A percentile compares a stretch with the other conserved stretches of the same genome.
These are phyloP conservation scores for Tetheella fluctuosa DNA, from an alignment of 2,888 invertebrate species.

Conservation along the genomic window DNA sequence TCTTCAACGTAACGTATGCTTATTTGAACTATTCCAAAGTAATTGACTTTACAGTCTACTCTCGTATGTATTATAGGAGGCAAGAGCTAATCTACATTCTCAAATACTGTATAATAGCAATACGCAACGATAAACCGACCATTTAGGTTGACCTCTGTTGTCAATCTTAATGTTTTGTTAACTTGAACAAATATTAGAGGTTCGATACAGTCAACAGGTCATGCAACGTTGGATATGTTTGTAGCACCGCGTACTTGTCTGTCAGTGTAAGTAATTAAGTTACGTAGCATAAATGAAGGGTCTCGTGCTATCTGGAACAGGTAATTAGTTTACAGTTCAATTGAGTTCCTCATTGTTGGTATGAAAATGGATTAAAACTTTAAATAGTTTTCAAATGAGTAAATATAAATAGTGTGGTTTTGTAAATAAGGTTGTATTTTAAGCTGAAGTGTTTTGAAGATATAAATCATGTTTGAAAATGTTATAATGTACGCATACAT, in stretches of 20 bases:
- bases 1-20: slow-evolving; percentile 59
- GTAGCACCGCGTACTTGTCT: slow-evolving; percentile 58
- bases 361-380: background rate
- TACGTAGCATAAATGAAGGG: slow-evolving; percentile 76
- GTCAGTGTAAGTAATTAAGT: slow-evolving; percentile 77
- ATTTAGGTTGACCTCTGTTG: slow-evolving; percentile 51
- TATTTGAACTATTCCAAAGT: slow-evolving; percentile 72
- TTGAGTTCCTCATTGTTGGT: slow-evolving; percentile 55
- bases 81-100: slow-evolving; percentile 79
- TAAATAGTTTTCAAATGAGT: background rate
- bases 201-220: slow-evolving; percentile 35
- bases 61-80: slow-evolving; percentile 63
- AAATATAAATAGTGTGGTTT: background rate
- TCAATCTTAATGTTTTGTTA: slow-evolving; percentile 41
- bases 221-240: slow-evolving; percentile 39
- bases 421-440: too few relatives aligned
- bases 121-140: slow-evolving; percentile 52
- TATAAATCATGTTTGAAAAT: too few relatives aligned
- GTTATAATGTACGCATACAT: too few relatives aligned
- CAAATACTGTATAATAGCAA: slow-evolving; percentile 69
- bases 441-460: too few relatives aligned
- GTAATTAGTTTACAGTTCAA: slow-evolving; percentile 75
- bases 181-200: slow-evolving; percentile 21
- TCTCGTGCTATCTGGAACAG: slow-evolving; percentile 68
- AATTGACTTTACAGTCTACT: slow-evolving; percentile 70